Percentiles rank a stretch among this genome's conserved stretches.
phyloP scores from a whole-genome alignment of 2,797 vertebrate species.

The Labeo calbasu region DNA sequence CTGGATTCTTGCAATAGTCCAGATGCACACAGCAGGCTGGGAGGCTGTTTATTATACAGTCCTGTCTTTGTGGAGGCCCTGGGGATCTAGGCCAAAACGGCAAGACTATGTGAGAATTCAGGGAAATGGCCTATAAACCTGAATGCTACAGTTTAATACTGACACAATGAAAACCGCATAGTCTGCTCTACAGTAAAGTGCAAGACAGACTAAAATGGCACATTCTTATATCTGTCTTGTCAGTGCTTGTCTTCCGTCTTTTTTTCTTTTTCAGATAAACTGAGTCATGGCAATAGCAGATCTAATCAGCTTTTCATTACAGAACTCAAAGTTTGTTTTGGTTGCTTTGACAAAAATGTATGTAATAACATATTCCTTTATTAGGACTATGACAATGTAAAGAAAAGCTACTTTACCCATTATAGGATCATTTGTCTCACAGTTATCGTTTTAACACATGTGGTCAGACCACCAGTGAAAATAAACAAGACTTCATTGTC shows the following conservation, averaged over 20 bases:
- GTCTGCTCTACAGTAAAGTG: constrained; percentile 9
- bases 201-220: background rate
- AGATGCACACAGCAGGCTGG: constrained; percentile 59
- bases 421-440: constrained; percentile 3
- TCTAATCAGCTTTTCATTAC: background rate
- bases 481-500: constrained; percentile 36
- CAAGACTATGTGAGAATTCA: constrained; percentile 51
- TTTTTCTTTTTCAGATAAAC: constrained; percentile 10
- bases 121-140: constrained; percentile 47
- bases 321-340: background rate
- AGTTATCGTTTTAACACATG: constrained; percentile 12
- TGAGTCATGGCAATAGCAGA: background rate
- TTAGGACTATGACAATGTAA: background rate
- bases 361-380: background rate
- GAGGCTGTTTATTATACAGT: constrained; percentile 58
- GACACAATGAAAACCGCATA: constrained; percentile 6
- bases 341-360: background rate
- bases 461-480: constrained; percentile 30
- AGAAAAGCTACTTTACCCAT: constrained; percentile 2
- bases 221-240: constrained; percentile 18
- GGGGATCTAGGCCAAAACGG: constrained; percentile 58
- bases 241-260: background rate
- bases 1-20: constrained; percentile 35
- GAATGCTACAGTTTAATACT: constrained; percentile 29
- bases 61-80: constrained; percentile 55